Evolutionary conservation across 2,113 vertebrate species (phyloP).

Genomic region (Arenaria interpres): DNA sequence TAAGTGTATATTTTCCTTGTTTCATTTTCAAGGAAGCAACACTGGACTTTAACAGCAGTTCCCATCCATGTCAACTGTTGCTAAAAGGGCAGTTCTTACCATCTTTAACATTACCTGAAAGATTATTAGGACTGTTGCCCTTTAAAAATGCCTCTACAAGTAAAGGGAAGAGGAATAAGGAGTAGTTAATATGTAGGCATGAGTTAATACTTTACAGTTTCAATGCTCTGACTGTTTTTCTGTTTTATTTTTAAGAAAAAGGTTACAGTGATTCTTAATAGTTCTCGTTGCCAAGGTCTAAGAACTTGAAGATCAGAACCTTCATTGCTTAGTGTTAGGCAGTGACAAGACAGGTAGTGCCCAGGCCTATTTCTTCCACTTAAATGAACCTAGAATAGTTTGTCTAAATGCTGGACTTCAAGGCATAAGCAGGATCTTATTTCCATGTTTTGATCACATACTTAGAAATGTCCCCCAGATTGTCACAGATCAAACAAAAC

Average conservation of each 20-base stretch:
- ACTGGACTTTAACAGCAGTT: not conserved
- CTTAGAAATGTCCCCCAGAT: not conserved
- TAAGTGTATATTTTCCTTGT: not conserved
- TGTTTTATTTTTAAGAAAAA: slow-evolving; percentile 10
- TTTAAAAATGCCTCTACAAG: not conserved
- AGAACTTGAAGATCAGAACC: not conserved
- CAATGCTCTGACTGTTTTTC: not conserved
- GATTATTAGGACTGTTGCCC: not conserved
- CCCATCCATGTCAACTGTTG: not conserved
- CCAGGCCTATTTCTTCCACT: not conserved
- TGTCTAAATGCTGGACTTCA: not conserved
- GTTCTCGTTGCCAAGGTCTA: not conserved
- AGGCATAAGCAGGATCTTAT: not conserved
- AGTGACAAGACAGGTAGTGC: not conserved
- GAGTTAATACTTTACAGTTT: slow-evolving; percentile 3
- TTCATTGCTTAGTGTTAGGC: not conserved
- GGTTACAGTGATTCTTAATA: not conserved
- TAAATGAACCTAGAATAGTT: not conserved
- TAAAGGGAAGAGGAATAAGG: not conserved
- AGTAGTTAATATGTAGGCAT: not conserved
- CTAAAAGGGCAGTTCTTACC: not conserved
- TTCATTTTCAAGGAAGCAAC: not conserved
- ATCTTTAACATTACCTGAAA: not conserved
- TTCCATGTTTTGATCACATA: not conserved
- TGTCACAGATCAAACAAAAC: not conserved